phyloP scores from a whole-genome alignment of 1,140 invertebrate species.

The Colletes latitarsis region DNA sequence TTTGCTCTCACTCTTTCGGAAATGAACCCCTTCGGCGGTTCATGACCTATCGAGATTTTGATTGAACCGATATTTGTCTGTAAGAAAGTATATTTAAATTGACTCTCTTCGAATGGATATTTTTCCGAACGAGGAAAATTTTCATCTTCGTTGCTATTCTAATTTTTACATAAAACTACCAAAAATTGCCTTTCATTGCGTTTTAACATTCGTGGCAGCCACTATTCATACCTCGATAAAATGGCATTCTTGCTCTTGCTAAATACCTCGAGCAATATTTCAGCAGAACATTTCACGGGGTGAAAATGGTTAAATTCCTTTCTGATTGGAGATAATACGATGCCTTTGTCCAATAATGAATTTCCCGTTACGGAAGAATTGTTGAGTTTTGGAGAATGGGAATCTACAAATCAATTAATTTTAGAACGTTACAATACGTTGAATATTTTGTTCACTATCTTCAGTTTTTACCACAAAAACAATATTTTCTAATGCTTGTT shows the following conservation, averaged over 20 bases:
- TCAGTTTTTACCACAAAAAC: too few relatives aligned
- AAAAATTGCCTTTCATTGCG: too few relatives aligned
- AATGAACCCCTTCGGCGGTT: background rate
- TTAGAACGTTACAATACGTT: too few relatives aligned
- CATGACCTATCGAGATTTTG: background rate
- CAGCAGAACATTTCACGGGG: too few relatives aligned
- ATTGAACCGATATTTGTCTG: background rate
- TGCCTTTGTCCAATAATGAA: background rate
- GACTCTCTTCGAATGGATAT: background rate
- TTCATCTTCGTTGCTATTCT: background rate
- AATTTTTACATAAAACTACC: background rate
- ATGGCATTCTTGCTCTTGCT: background rate
- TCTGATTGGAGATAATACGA: background rate
- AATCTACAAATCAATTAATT: too few relatives aligned
- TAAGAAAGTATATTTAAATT: background rate
- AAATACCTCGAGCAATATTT: background rate
- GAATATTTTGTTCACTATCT: too few relatives aligned
- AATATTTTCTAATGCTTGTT: too few relatives aligned
- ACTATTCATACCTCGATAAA: background rate
- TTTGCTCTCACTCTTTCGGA: background rate
- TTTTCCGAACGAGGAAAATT: background rate
- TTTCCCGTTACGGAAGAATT: background rate
- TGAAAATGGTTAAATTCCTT: background rate
- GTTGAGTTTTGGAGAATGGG: background rate
- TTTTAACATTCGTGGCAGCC: too few relatives aligned